These are phyloP conservation scores for Thereva unica DNA, from an alignment of 2,888 invertebrate species.

Conservation along the genomic window DNA sequence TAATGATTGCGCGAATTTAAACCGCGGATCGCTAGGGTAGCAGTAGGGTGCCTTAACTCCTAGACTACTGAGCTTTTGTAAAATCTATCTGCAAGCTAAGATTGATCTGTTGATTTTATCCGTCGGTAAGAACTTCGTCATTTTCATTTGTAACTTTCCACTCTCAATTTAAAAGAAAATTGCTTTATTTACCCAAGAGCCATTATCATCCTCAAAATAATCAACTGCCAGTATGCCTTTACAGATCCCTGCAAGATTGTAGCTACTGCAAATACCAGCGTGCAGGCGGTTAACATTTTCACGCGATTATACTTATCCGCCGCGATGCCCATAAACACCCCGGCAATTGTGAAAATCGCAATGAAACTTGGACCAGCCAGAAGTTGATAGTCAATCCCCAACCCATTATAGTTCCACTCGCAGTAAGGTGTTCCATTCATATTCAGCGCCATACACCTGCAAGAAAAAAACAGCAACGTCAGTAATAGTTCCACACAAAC, in stretches of 20 bases:
- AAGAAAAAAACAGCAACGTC: constrained; percentile 37
- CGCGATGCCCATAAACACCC: constrained; percentile 80
- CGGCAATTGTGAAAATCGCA: constrained; percentile 86
- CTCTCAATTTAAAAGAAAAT: too few relatives aligned
- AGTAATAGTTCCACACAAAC: too few relatives aligned
- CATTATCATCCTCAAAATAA: constrained; percentile 80
- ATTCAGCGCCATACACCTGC: constrained; percentile 67
- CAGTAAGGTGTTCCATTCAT: constrained; percentile 78
- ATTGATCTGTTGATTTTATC: too few relatives aligned
- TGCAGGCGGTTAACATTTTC: constrained; percentile 74
- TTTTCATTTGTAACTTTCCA: too few relatives aligned
- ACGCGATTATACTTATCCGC: constrained; percentile 81
- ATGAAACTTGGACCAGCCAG: constrained; percentile 92
- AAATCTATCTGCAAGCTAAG: too few relatives aligned
- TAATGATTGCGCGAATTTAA: too few relatives aligned
- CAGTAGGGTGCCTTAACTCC: too few relatives aligned
- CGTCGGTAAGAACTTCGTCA: too few relatives aligned
- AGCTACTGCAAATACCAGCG: constrained; percentile 78
- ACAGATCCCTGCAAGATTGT: constrained; percentile 85
- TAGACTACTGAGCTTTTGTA: too few relatives aligned
- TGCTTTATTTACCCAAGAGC: constrained; percentile 71
- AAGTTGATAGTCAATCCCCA: constrained; percentile 90
- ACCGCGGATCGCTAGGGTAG: too few relatives aligned
- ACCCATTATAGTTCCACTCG: constrained; percentile 91
- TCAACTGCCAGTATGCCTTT: constrained; percentile 87